phyloP scores from a whole-genome alignment of 2,888 invertebrate species.

The Trachelus iudaicus region DNA sequence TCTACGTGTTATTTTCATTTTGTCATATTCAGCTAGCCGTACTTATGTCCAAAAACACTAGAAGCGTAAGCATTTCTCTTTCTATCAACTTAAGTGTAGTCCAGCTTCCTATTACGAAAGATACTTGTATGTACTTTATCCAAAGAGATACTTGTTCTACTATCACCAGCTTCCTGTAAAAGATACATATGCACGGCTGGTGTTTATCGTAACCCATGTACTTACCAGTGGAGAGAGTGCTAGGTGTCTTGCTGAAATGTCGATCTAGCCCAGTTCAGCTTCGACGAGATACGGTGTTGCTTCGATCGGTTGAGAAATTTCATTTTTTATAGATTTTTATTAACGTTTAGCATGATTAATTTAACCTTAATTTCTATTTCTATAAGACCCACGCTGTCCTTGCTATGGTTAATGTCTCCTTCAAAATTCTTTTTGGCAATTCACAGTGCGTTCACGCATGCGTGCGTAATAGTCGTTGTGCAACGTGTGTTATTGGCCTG shows the following conservation, averaged over 20 bases:
- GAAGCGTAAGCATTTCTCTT: not conserved
- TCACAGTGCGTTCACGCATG: not conserved
- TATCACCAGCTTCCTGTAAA: conserved; percentile 29
- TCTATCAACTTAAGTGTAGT: not conserved
- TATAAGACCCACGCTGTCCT: not conserved
- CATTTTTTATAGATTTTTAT: not conserved
- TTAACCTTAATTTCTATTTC: not conserved
- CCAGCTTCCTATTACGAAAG: not conserved
- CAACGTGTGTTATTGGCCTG: not conserved
- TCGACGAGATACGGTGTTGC: not conserved
- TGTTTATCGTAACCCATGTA: not conserved
- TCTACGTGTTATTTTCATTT: not conserved
- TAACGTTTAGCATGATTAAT: not conserved
- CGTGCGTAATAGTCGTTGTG: not conserved
- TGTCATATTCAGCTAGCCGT: not conserved
- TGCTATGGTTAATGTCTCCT: not conserved
- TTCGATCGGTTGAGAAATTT: not conserved
- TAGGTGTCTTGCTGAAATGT: not conserved
- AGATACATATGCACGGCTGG: conserved; percentile 27
- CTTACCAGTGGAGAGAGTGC: not conserved
- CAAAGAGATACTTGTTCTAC: not conserved
- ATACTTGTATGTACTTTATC: not conserved
- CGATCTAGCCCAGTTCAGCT: not conserved
- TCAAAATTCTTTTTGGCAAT: not conserved
- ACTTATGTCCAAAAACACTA: not conserved